Conservation (phyloP, 2,113 vertebrate species). For the Tachuris rubrigastra region DNA sequence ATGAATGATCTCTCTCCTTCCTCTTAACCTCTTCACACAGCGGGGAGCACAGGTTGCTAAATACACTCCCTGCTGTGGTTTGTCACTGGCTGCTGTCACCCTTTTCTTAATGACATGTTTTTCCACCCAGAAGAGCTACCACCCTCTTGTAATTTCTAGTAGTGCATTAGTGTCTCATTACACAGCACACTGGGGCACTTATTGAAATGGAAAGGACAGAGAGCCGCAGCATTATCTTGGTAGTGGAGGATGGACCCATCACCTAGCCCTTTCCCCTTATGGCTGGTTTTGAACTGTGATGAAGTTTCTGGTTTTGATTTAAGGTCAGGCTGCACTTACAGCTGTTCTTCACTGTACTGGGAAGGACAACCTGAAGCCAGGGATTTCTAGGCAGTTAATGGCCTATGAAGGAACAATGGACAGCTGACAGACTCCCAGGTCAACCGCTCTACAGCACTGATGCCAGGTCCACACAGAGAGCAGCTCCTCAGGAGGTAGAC, state of each 20-base stretch:
- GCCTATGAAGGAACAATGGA: background rate
- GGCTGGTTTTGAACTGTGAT: background rate
- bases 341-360: background rate
- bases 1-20: slow-evolving; percentile 24
- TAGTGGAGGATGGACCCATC: background rate
- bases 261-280: background rate
- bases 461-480: accelerated
- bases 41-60: background rate
- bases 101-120: background rate
- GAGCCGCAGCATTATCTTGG: background rate
- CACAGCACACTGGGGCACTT: background rate
- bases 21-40: background rate
- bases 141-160: background rate
- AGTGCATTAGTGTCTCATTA: background rate
- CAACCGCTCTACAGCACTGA: background rate
- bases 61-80: background rate
- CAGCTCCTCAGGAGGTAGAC: background rate
- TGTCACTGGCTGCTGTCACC: background rate
- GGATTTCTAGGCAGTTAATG: background rate
- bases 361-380: background rate
- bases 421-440: background rate
- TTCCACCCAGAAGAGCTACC: background rate
- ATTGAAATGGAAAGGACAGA: background rate
- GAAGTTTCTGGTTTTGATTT: background rate
- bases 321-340: background rate